A percentile compares a stretch with the other conserved stretches of the same genome.
These are phyloP conservation scores for Trididemnum nubilum DNA, from an alignment of 23 tunicate species.

Conservation along the genomic window DNA sequence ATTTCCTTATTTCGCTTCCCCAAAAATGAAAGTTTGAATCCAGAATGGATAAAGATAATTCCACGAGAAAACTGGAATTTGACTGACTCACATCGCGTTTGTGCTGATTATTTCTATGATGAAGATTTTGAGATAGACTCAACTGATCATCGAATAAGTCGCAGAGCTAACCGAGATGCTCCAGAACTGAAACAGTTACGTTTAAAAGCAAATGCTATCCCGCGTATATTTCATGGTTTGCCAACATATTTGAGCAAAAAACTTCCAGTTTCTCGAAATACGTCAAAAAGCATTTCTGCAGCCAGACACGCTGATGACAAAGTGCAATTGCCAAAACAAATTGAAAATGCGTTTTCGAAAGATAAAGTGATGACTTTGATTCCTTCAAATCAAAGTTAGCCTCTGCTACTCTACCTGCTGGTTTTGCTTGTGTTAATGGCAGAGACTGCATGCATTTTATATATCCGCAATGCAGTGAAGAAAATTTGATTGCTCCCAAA, in stretches of 20 bases:
- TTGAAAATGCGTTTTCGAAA: not conserved
- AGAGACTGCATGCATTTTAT: not conserved
- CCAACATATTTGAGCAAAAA: not conserved
- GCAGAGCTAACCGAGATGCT: not conserved
- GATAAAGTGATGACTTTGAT: not conserved
- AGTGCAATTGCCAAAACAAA: not conserved
- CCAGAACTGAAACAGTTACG: not conserved
- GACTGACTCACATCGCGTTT: not conserved
- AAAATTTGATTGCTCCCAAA: not conserved
- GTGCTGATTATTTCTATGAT: not conserved
- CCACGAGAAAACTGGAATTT: not conserved
- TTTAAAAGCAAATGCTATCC: not conserved
- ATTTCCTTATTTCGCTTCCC: not conserved
- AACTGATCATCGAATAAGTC: not conserved
- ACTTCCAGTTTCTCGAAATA: not conserved
- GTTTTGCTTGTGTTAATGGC: not conserved
- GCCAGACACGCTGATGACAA: not conserved
- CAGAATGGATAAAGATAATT: not conserved
- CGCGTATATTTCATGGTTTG: not conserved
- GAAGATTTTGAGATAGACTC: not conserved
- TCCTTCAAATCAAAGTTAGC: not conserved
- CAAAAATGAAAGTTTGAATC: not conserved
- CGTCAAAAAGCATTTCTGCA: not conserved
- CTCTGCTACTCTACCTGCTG: not conserved
- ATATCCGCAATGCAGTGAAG: not conserved